phyloP scores from a whole-genome alignment of 2,797 vertebrate genomes.

The Eleutherodactylus coqui region DNA sequence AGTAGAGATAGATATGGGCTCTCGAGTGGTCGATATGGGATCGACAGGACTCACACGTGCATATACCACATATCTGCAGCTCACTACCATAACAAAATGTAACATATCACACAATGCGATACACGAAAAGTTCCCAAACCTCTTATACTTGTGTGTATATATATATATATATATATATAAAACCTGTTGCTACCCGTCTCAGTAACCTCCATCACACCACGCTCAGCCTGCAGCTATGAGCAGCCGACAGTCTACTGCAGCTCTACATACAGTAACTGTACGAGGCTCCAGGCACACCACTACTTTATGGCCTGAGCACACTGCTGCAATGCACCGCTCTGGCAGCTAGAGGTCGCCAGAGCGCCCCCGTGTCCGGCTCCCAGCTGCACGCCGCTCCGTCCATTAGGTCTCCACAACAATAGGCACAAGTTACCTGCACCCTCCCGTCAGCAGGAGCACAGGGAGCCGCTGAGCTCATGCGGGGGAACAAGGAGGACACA shows the following conservation, averaged over 20 bases:
- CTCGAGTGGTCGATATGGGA: neutral
- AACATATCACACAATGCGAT: too few species aligned
- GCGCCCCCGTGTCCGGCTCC: neutral
- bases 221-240: too few species aligned
- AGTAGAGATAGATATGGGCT: too few species aligned
- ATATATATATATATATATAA: neutral
- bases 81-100: too few species aligned
- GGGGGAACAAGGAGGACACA: neutral
- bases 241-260: too few species aligned
- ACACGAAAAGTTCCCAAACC: too few species aligned
- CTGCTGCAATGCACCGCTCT: neutral
- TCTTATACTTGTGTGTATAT: too few species aligned
- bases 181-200: too few species aligned
- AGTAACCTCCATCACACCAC: too few species aligned
- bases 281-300: neutral
- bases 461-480: neutral
- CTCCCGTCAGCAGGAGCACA: constrained; percentile 33
- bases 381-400: neutral
- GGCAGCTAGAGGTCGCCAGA: neutral
- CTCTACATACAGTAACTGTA: too few species aligned
- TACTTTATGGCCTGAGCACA: neutral
- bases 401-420: constrained; percentile 12
- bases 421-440: constrained; percentile 38
- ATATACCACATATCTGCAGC: too few species aligned
- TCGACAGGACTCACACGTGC: neutral